Conservation (phyloP, 2,888 invertebrate species). For the Ochropacha duplaris region DNA sequence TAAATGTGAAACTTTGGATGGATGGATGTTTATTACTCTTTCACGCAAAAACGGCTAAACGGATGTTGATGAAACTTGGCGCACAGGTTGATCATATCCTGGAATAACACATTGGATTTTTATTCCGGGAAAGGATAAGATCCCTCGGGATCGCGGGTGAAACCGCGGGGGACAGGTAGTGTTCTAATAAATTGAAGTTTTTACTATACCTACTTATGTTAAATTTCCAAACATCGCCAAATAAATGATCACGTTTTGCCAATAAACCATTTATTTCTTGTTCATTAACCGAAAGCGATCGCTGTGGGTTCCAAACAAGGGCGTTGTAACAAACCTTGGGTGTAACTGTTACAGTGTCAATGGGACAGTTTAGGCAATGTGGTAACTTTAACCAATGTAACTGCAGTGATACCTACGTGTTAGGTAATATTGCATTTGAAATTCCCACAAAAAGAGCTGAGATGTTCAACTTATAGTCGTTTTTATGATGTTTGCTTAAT, state of each 20-base stretch:
- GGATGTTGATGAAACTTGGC: too few relatives aligned
- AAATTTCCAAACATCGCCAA: conserved; percentile 4
- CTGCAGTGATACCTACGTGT: not conserved
- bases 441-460: not conserved
- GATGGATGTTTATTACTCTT: too few relatives aligned
- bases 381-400: conserved; percentile 40
- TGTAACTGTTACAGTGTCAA: conserved; percentile 46
- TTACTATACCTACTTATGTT: too few relatives aligned
- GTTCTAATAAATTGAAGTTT: too few relatives aligned
- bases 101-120: too few relatives aligned
- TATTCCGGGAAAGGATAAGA: too few relatives aligned
- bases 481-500: conserved; percentile 2
- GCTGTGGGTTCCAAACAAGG: conserved; percentile 32
- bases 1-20: too few relatives aligned
- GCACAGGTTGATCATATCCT: too few relatives aligned
- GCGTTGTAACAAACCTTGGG: conserved; percentile 57
- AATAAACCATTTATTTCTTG: conserved; percentile 31
- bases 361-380: conserved; percentile 41
- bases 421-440: not conserved
- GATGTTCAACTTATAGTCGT: not conserved
- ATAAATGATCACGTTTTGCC: conserved; percentile 9
- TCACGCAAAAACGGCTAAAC: too few relatives aligned
- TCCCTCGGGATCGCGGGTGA: too few relatives aligned
- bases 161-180: too few relatives aligned
- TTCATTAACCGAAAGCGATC: conserved; percentile 56